Base-by-base conservation (phyloP, 2,888 invertebrate genomes). In the Archips crataeganus region DNA sequence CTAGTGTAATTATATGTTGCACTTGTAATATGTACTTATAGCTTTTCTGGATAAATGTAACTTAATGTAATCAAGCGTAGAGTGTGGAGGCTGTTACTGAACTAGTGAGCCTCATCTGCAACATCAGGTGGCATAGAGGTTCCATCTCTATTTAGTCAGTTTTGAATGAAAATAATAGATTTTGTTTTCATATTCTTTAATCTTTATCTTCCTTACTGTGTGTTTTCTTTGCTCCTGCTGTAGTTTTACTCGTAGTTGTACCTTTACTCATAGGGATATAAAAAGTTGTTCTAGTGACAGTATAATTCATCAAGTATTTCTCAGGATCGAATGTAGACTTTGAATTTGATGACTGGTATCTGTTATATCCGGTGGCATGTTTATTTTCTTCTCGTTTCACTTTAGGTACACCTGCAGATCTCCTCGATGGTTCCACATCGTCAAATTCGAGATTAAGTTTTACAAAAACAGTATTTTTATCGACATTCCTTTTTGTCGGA, bases 401-500 rank as follows among this genome's bases (percentile, higher is more conserved):
- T 32, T 57, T 32, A 32, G 57, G 23, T 32, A 10, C 45, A 32
- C 6, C 2, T n/a, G 8, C 11, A 32, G 5, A 5, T 6, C 23
- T 15, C 23, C 45, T 63, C 0, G 47, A 34, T 34, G 63, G 13
- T n/a, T 13, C n/a, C 45, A 47, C 2, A 6, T 6, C 51, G 3
- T 65, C 51, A 57, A 67, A 23, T 8, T 42, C 54, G 10, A 67
- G 10, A 5, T 42, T 2, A 3, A 67, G 36, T 42, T 67, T 67
- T 13, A 57, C 39, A n/a, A 54, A 13, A 42, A 67, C n/a, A 23
- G 3, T 57, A 15, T 67, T 47, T 4, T 39, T 13, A 32, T 42
- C 66, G 23, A 36, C 0, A 0, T 36, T 6, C 9, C 3, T 32
- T 15, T 15, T 36, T 5, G 9, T n/a, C 4, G 15, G 8, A 10